phyloP scores from a whole-genome alignment of 2,113 vertebrate genomes.

The Myrmecobius fasciatus region DNA sequence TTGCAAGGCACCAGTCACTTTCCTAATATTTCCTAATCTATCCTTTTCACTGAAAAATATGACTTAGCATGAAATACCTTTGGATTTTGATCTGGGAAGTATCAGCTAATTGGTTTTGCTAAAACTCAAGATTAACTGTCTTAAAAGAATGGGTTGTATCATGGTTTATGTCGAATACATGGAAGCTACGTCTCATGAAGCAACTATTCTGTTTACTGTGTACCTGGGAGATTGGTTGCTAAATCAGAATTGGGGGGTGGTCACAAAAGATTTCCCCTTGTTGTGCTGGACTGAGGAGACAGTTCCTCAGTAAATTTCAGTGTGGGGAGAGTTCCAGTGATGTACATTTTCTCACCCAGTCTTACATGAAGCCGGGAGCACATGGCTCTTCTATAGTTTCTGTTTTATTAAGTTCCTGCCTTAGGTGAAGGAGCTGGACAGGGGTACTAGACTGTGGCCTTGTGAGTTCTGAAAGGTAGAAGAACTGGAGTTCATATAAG shows the following conservation, averaged over 20 bases:
- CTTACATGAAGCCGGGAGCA: not conserved
- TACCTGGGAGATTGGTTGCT: not conserved
- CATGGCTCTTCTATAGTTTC: not conserved
- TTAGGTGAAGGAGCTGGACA: not conserved
- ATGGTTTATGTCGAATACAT: not conserved
- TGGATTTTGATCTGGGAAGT: slow-evolving; percentile 43
- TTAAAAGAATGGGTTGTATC: not conserved
- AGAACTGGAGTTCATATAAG: not conserved
- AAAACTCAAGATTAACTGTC: slow-evolving; percentile 20
- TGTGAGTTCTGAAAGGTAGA: not conserved
- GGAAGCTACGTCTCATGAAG: slow-evolving; percentile 5
- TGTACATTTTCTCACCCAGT: not conserved
- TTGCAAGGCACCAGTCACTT: slow-evolving; percentile 3
- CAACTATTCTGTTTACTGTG: not conserved
- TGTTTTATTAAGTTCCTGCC: not conserved
- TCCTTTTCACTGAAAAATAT: not conserved
- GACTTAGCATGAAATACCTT: slow-evolving; percentile 27
- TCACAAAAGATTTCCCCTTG: not conserved
- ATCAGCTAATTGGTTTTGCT: slow-evolving; percentile 22
- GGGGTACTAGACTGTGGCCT: not conserved
- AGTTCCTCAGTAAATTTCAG: not conserved
- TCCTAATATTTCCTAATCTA: not conserved
- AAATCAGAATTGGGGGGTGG: not conserved
- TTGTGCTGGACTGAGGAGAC: not conserved
- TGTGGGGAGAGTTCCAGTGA: not conserved